These are phyloP conservation scores for Leucopsar rothschildi DNA, from an alignment of 2,113 vertebrate genomes.

Conservation along the genomic window DNA sequence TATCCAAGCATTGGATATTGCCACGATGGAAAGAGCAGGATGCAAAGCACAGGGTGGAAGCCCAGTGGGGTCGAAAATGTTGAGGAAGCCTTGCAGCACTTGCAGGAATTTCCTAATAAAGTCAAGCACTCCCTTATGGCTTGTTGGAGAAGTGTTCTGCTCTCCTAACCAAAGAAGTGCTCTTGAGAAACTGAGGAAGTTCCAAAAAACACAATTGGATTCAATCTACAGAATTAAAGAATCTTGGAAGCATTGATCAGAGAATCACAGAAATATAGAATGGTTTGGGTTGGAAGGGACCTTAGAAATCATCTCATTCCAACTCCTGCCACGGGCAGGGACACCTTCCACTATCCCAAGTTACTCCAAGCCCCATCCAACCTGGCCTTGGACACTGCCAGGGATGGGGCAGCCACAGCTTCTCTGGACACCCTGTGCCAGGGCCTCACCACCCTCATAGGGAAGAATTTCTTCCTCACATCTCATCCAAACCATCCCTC, in stretches of 20 bases:
- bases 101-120: background rate
- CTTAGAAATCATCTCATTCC: background rate
- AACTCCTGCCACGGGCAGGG: background rate
- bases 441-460: background rate
- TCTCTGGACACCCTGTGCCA: accelerated
- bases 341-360: accelerated
- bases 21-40: background rate
- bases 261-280: background rate
- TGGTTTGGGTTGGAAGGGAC: background rate
- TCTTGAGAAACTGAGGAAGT: background rate
- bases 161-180: background rate
- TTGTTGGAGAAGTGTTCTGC: background rate
- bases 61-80: background rate
- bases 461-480: background rate
- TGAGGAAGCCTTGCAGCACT: background rate
- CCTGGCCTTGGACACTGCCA: accelerated
- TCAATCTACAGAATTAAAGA: background rate
- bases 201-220: background rate
- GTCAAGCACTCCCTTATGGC: background rate
- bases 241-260: accelerated
- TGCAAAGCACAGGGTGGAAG: background rate
- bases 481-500: background rate
- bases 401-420: background rate
- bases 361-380: accelerated
- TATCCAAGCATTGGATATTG: background rate